A percentile compares a stretch with the other conserved stretches of the same genome.
phyloP scores from a whole-genome alignment of 2,113 vertebrate species.

The Paradoxurus hermaphroditus region DNA sequence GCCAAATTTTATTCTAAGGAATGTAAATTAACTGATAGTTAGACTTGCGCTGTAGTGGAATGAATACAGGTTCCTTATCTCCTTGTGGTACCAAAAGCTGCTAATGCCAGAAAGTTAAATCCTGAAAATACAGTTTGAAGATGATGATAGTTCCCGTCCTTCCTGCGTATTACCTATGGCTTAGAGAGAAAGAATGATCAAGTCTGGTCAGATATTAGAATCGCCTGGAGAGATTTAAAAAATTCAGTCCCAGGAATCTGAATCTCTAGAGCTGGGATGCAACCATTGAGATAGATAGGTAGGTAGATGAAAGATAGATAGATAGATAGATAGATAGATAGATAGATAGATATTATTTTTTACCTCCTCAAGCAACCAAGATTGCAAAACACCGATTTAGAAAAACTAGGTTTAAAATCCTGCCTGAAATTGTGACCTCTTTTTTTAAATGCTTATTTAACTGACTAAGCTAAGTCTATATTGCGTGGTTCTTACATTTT shows the following conservation, averaged over 20 bases:
- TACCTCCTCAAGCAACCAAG: background rate
- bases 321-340: no score
- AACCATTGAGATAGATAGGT: no score
- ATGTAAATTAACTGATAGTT: background rate
- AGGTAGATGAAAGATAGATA: no score
- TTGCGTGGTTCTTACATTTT: background rate
- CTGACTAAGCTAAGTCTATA: background rate
- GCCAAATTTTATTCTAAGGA: background rate
- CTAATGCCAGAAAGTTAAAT: background rate
- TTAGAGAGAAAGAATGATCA: background rate
- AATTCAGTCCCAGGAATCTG: background rate
- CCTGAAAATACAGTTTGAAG: background rate
- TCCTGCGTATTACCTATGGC: background rate
- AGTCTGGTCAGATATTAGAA: background rate
- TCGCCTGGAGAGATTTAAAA: background rate
- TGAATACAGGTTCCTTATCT: background rate
- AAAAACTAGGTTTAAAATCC: background rate
- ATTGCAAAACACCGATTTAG: background rate
- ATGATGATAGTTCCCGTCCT: background rate
- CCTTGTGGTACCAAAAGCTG: background rate
- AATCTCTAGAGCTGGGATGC: background rate
- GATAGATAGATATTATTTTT: background rate
- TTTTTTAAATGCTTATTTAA: background rate
- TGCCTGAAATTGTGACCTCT: background rate
- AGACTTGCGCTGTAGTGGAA: background rate